Evolutionary conservation across 2,888 invertebrate genomes (phyloP), one percentile per base, ranked within the genome.

Genomic region (Cecidostiba fungosa): DNA sequence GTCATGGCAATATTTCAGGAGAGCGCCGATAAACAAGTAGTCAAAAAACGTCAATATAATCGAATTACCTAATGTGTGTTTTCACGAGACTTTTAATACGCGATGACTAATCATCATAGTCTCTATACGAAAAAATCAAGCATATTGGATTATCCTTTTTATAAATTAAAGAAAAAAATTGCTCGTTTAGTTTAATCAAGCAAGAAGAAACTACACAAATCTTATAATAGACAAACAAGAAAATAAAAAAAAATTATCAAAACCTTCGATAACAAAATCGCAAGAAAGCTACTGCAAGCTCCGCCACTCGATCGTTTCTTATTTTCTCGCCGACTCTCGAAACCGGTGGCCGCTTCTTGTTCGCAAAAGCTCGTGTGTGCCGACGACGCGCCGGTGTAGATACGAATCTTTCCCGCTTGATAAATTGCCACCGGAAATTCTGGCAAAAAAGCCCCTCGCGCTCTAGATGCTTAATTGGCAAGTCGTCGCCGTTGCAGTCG

Each of bases 401-500:
- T 92, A 91, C 84, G 62, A 86, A 92, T 93, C 92, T 93, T 91
- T 91, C 89, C 91, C 90, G 90, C 91, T 92, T 93, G 93, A 93
- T 92, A 92, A 92, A 93, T 93, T 90, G 90, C 91, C 90, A 92
- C 92, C 92, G 93, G 93, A 93, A 93, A 92, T 92, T 91, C 91
- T 88, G 87, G 86, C 91, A 92, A 92, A 93, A 92, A 91, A 88
- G 87, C 86, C 54, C 88, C 89, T 91, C 89, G 89, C 90, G 92
- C 90, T 92, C 92, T 90, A 91, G 89, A 92, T 92, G 90, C 89
- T 90, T 92, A 91, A 92, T 92, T 91, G 90, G 89, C 89, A 89
- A 89, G 89, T 84, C 82, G 78, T 82, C 80, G 72, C 70, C 76
- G 12, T 43, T 43, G 43, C 43, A 43, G 43, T 12, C 43, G 85